phyloP scores from a whole-genome alignment of 1,140 invertebrate genomes.

The Pentalonia nigronervosa region DNA sequence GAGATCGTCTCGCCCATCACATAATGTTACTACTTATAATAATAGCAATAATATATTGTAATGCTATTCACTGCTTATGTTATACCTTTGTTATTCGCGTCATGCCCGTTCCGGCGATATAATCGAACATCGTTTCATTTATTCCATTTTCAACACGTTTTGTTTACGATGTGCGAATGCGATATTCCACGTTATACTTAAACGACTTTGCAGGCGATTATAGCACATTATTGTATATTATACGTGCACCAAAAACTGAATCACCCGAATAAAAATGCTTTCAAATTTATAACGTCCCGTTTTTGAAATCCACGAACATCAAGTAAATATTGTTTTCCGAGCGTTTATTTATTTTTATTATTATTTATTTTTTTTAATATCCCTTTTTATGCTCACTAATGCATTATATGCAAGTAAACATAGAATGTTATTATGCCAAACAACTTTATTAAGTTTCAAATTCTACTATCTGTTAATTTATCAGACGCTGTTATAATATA shows the following conservation, averaged over 20 bases:
- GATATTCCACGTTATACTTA: neutral
- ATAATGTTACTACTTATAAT: neutral
- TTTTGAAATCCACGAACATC: neutral
- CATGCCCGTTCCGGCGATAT: neutral
- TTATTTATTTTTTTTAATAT: neutral
- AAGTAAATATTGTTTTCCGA: neutral
- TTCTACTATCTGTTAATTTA: slow-evolving; percentile 40
- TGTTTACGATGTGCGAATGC: neutral
- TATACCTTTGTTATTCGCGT: neutral
- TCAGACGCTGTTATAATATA: neutral
- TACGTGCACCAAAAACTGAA: neutral
- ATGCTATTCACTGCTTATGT: neutral
- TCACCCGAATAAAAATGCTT: neutral
- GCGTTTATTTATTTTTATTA: neutral
- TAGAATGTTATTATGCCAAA: neutral
- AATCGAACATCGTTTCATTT: neutral
- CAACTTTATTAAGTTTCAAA: slow-evolving; percentile 21
- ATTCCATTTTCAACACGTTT: slow-evolving; percentile 5
- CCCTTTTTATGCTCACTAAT: neutral
- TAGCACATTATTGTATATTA: neutral
- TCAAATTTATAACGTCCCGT: neutral
- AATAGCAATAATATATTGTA: neutral
- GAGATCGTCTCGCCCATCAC: neutral
- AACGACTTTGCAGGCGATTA: slow-evolving; percentile 7
- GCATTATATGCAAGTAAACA: slow-evolving; percentile 11